Percentiles rank a stretch among this genome's conserved stretches.
These are phyloP conservation scores for Hydraecia micacea DNA, from an alignment of 2,888 invertebrate species.

Conservation along the genomic window DNA sequence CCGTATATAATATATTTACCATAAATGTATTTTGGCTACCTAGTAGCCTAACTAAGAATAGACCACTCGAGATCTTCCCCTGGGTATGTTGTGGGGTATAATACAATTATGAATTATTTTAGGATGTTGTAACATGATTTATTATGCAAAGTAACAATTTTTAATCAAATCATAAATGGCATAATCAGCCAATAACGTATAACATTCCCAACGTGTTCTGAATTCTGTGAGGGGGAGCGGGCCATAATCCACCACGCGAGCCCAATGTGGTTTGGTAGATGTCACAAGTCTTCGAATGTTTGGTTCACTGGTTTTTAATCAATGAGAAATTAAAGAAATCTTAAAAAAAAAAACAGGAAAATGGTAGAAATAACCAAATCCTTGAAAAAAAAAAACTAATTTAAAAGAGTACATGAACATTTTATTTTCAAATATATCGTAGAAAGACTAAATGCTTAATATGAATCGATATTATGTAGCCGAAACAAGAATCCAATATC, in stretches of 20 bases:
- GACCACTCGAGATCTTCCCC: constrained; percentile 15
- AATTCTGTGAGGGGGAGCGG: not conserved
- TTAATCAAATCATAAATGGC: not conserved
- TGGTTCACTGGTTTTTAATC: not conserved
- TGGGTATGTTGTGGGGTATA: constrained; percentile 7
- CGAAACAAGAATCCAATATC: constrained; percentile 69
- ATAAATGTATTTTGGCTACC: constrained; percentile 35
- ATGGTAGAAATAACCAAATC: not conserved
- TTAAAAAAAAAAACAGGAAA: not conserved
- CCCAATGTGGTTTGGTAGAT: not conserved
- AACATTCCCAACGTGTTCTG: not conserved
- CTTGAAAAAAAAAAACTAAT: not conserved
- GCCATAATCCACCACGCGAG: not conserved
- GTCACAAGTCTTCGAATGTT: not conserved
- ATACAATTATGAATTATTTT: not conserved
- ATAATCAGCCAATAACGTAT: not conserved
- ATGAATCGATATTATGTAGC: constrained; percentile 29
- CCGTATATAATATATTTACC: constrained; percentile 46
- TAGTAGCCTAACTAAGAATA: constrained; percentile 30
- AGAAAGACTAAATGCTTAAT: not conserved
- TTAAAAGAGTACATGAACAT: not conserved
- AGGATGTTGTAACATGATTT: constrained; percentile 6
- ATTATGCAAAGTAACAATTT: not conserved
- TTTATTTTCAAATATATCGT: not conserved
- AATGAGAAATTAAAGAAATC: not conserved